Evolutionary conservation across 23 tunicate species (phyloP), one percentile per base, ranked within the genome.

Genomic region (Oikopleura albicans): DNA sequence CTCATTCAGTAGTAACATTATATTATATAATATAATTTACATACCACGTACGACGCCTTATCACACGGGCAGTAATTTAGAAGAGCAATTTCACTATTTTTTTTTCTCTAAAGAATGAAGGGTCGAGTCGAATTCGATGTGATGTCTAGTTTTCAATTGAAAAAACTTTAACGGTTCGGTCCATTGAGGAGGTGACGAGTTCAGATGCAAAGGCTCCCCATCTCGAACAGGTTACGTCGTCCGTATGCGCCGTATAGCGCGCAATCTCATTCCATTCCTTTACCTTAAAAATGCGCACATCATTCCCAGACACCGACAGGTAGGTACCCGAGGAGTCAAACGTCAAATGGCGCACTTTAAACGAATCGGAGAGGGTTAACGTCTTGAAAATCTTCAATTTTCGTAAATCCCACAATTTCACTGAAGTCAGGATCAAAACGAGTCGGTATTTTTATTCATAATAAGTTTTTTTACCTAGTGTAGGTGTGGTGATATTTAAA

Each of bases 301-400:
- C 97, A n/a, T 90, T 86, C 38, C 97, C 97, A 63, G 93, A 93
- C 4, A 92, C 89, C 33, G 97, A 92, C 36, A 92, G 76, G 83
- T 92, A 92, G 35, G 97, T 86, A 71, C 97, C 97, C 0, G 97
- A 92, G 49, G 86, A 86, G 71, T 92, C 97, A 59, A 92, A 92
- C 0, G 91, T 92, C 41, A 92, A 76, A 36, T 29, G 76, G 28
- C 84, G 27, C 16, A 94, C 98, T 83, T 90, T 91, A 57, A 88
- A 90, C 75, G 88, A 56, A 40, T 94, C 98, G 84, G 87, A 91
- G 89, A 94, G 86, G 41, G 88, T 88, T 76, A 94, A 40, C 0
- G 98, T 94, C 76, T 94, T 94, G 84, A 94, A 94, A 84, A 90
- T 90, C 86, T 88, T 94, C 35, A 94, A 86, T 83, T 94, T 94